A percentile compares a stretch with the other conserved stretches of the same genome.
phyloP scores from a whole-genome alignment of 92 coral and sea anemone genomes.

The Epizoanthus illoricatus region DNA sequence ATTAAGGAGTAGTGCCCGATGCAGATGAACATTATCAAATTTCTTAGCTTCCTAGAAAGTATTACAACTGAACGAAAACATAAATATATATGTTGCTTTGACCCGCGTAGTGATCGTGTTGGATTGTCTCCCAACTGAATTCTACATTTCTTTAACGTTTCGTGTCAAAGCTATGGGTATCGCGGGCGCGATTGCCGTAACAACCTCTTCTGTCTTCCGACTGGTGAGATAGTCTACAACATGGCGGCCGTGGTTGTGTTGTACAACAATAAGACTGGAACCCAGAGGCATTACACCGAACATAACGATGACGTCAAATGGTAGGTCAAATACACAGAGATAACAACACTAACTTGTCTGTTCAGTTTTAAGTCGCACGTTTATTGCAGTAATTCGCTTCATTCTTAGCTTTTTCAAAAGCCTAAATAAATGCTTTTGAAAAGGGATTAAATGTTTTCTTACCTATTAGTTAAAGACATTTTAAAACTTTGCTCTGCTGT shows the following conservation, averaged over 20 bases:
- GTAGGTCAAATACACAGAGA: conserved; percentile 14
- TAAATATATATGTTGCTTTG: too few relatives aligned
- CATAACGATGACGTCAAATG: conserved; percentile 85
- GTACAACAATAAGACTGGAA: conserved; percentile 51
- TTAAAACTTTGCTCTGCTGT: too few relatives aligned
- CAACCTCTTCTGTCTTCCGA: conserved; percentile 62
- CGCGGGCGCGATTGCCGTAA: conserved; percentile 83
- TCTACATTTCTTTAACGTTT: conserved; percentile 17
- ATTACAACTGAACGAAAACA: too few relatives aligned
- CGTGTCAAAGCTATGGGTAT: conserved; percentile 59
- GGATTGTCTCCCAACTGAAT: neutral
- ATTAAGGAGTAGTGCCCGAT: too few relatives aligned
- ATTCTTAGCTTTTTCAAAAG: neutral
- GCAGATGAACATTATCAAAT: too few relatives aligned
- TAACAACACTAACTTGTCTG: neutral
- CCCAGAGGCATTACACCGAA: conserved; percentile 77
- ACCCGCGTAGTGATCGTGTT: neutral
- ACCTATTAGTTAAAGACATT: too few relatives aligned
- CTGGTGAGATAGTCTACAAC: conserved; percentile 73
- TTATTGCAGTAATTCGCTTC: neutral
- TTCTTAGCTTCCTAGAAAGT: too few relatives aligned
- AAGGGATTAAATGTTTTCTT: too few relatives aligned
- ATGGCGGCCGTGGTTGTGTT: conserved; percentile 78
- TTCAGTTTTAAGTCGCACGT: too few relatives aligned
- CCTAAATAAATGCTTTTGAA: too few relatives aligned